Percentiles rank a stretch among this genome's conserved stretches.
These are phyloP conservation scores for Barnardius zonarius DNA, from an alignment of 2,113 vertebrate species.

Conservation along the genomic window DNA sequence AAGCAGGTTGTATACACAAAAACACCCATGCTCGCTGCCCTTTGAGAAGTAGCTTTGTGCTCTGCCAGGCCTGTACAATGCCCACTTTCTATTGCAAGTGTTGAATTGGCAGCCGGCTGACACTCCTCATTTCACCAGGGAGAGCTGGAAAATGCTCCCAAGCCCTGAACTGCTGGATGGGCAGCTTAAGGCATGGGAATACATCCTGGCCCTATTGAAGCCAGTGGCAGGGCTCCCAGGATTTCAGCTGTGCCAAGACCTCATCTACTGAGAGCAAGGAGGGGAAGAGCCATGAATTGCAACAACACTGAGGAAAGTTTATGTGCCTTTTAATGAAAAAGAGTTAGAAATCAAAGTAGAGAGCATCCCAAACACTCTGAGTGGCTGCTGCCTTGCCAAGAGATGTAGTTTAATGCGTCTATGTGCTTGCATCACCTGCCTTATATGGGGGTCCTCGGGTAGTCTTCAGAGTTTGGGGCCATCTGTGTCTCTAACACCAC, in stretches of 20 bases:
- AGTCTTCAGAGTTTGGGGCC: not conserved
- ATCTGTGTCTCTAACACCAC: not conserved
- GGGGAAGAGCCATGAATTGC: slow-evolving; percentile 15
- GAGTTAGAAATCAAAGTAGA: slow-evolving; percentile 22
- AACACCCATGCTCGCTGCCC: not conserved
- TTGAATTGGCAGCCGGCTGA: not conserved
- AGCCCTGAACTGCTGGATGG: slow-evolving; percentile 3
- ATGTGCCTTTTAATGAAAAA: not conserved
- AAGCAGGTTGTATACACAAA: slow-evolving; percentile 30
- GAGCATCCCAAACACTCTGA: not conserved
- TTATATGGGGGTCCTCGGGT: not conserved
- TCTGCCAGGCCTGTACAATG: slow-evolving; percentile 35
- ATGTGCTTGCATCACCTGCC: not conserved
- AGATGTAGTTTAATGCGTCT: not conserved
- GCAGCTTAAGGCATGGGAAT: slow-evolving; percentile 60
- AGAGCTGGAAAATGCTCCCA: slow-evolving; percentile 37
- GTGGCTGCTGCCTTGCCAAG: not conserved
- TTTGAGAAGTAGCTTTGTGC: slow-evolving; percentile 49
- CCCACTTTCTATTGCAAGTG: not conserved
- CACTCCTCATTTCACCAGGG: not conserved
- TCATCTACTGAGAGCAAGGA: not conserved
- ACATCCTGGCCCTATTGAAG: slow-evolving; percentile 55
- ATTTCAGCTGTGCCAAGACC: not conserved
- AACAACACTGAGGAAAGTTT: not conserved
- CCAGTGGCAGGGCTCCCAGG: not conserved